phyloP scores from a whole-genome alignment of 2,113 vertebrate species.

The Dermatemys mawii region DNA sequence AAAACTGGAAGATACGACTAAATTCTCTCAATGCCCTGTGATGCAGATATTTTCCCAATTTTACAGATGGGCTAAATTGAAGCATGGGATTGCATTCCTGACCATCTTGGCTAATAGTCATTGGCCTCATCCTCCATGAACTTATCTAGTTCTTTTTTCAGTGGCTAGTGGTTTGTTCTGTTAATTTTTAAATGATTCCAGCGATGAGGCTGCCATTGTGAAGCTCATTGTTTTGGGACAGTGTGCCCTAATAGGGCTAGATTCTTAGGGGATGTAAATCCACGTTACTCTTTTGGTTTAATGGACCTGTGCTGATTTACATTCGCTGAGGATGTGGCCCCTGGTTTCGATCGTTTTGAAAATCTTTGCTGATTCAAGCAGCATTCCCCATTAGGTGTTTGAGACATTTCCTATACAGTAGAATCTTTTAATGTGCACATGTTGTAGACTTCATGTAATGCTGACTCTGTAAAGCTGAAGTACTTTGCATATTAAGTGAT shows the following conservation, averaged over 20 bases:
- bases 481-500: not conserved
- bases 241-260: no score
- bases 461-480: not conserved
- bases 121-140: no score
- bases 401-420: accelerated
- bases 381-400: not conserved
- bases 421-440: accelerated
- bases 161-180: no score
- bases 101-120: no score
- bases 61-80: not conserved
- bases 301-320: no score
- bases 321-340: no score
- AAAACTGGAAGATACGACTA: not conserved
- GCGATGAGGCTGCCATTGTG: no score
- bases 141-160: no score
- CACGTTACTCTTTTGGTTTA: no score
- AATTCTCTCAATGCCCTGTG: not conserved
- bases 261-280: no score
- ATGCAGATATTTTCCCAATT: not conserved
- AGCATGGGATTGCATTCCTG: not conserved
- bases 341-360: not conserved
- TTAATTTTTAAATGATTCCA: no score
- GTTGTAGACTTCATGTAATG: not conserved
- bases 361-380: not conserved
- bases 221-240: no score